Base-by-base conservation (phyloP, 2,113 vertebrate species). In the Daubentonia madagascariensis region DNA sequence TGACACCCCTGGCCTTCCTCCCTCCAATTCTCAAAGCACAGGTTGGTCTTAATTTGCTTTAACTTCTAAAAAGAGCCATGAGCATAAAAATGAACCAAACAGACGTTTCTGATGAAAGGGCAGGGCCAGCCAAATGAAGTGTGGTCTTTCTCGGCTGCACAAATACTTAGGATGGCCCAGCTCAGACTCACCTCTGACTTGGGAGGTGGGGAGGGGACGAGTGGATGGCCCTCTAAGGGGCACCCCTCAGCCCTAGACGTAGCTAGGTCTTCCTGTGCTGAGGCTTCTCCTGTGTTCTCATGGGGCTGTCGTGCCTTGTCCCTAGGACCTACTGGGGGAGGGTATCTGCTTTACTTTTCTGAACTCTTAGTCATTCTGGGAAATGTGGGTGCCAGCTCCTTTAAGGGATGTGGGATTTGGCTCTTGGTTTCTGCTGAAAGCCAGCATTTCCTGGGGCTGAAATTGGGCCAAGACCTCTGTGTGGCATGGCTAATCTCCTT, bases 371-470 rank as follows among this genome's bases (percentile, higher is more conserved):
- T 93, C 67, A 45, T 72, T 80, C 86, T 45, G 84, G 83, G 95
- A 87, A 92, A 35, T 13, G 37, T 35, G 61, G 70, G 50, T 73
- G 22, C 84, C 91, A 81, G 28, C 23, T 86, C 43, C 54, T 85
- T 73, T 4, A 78, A 83, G 85, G 72, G 48, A 78, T 75, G 70
- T 97, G 88, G 87, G 92, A 90, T 91, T 90, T 89, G 85, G 59
- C 81, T 96, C 75, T 93, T 45, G 86, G 48, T 80, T 96, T 96
- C 93, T 72, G 73, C 85, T 67, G 85, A 95, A 8, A 91, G 75
- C 50, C 79, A 79, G 52, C 85, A 40, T 89, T 93, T 95, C 85
- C 92, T 35, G 45, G 67, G 80, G 16, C 95, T 94, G 81, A 94
- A 76, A 81, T 3, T 0, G 1, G 13, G 73, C 88, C 92, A 96